A percentile compares a stretch with the other conserved stretches of the same genome.
phyloP scores from a whole-genome alignment of 2,888 invertebrate species.

The Ochropleura plecta region DNA sequence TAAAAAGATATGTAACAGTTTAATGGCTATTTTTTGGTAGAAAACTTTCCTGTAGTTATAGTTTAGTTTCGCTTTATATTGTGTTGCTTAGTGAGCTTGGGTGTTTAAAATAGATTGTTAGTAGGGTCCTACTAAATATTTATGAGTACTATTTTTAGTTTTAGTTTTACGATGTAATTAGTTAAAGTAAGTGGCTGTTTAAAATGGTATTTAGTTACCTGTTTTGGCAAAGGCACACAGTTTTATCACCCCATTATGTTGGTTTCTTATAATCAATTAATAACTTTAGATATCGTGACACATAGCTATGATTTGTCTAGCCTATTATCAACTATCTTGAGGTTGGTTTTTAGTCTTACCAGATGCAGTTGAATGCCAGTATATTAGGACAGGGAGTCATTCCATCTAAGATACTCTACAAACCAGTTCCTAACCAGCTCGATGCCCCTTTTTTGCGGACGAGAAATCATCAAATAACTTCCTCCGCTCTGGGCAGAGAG shows the following conservation, averaged over 20 bases:
- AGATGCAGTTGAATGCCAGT: not conserved
- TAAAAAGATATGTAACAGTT: conserved; percentile 25
- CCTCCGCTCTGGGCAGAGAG: no score
- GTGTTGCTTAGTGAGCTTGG: not conserved
- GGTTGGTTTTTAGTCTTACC: not conserved
- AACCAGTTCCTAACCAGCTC: not conserved
- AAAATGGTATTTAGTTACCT: not conserved
- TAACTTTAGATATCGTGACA: not conserved
- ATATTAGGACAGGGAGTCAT: not conserved
- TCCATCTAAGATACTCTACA: not conserved
- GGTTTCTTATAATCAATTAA: not conserved
- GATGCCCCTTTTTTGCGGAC: not conserved
- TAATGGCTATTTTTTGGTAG: conserved; percentile 3
- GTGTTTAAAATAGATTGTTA: conserved; percentile 12
- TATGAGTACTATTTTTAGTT: conserved; percentile 21
- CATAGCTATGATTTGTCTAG: not conserved
- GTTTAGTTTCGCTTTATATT: conserved; percentile 4
- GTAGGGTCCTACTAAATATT: no score
- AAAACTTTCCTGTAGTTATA: conserved; percentile 18
- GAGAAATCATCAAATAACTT: no score
- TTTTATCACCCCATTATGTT: not conserved
- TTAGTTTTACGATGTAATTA: conserved; percentile 27
- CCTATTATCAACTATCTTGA: no score
- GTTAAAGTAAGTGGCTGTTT: not conserved
- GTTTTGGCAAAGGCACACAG: not conserved